phyloP scores from a whole-genome alignment of 2,797 vertebrate genomes.

The Falco biarmicus region DNA sequence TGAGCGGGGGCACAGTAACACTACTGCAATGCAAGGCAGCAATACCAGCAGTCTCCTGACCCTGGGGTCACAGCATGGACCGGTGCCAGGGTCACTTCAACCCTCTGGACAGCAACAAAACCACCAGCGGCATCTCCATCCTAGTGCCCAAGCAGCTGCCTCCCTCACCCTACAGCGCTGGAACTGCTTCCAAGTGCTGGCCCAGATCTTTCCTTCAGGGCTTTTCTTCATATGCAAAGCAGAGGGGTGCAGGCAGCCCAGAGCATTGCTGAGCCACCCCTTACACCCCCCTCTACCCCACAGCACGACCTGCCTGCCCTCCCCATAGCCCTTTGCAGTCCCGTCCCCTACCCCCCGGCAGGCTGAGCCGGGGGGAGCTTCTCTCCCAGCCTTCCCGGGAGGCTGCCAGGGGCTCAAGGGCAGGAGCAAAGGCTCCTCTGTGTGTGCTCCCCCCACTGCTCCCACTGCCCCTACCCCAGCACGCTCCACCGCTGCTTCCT shows the following conservation, averaged over 20 bases:
- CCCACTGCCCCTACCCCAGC: neutral
- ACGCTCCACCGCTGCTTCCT: neutral
- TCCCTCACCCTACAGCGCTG: neutral
- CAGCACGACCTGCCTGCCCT: neutral
- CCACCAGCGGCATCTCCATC: neutral
- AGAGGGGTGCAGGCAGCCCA: neutral
- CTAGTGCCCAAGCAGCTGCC: neutral
- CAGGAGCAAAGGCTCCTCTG: neutral
- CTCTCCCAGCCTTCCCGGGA: neutral
- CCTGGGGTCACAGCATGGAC: neutral
- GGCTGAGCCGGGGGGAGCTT: neutral
- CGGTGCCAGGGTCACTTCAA: neutral
- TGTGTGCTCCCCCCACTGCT: accelerated
- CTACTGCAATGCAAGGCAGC: neutral
- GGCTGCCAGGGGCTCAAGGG: neutral
- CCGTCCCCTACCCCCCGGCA: neutral
- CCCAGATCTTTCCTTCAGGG: neutral
- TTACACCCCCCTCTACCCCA: neutral
- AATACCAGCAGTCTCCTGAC: neutral
- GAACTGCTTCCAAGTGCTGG: neutral
- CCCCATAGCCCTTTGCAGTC: neutral
- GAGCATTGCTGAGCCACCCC: neutral
- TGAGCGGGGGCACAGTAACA: neutral
- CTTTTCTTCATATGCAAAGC: neutral
- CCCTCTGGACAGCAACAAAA: neutral